Percentiles rank a stretch among this genome's conserved stretches.
Conservation (phyloP, 1,140 invertebrate species). For the Diabrotica virgifera region DNA sequence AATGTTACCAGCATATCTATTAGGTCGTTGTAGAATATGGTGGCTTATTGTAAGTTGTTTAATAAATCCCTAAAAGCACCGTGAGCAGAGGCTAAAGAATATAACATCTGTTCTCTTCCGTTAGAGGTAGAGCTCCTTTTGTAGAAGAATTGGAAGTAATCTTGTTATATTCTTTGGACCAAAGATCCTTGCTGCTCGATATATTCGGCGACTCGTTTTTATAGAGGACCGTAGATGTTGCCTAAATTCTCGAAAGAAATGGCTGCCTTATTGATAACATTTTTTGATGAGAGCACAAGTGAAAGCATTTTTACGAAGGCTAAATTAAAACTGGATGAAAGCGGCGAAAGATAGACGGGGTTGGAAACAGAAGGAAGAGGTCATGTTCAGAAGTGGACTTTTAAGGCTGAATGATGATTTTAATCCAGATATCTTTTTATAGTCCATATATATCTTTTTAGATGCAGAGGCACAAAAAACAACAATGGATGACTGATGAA, state of each 20-base stretch:
- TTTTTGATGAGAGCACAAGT: slow-evolving; percentile 76
- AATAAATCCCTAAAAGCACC: slow-evolving; percentile 90
- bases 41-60: slow-evolving; percentile 89
- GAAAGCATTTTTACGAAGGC: slow-evolving; percentile 80
- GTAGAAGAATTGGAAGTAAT: slow-evolving; percentile 70
- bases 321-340: too few species aligned
- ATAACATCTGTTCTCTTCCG: slow-evolving; percentile 76
- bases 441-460: too few species aligned
- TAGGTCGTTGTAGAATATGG: slow-evolving; percentile 98
- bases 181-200: slow-evolving; percentile 75
- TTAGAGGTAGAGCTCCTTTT: slow-evolving; percentile 67
- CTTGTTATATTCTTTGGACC: slow-evolving; percentile 70
- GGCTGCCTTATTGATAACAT: slow-evolving; percentile 79
- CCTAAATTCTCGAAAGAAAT: slow-evolving; percentile 76
- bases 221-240: slow-evolving; percentile 75
- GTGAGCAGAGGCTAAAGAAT: slow-evolving; percentile 82
- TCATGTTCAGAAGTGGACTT: too few species aligned
- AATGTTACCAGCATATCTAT: slow-evolving; percentile 89
- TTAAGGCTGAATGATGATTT: too few species aligned
- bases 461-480: too few species aligned
- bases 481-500: too few species aligned
- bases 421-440: too few species aligned
- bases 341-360: too few species aligned
- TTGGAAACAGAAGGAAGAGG: too few species aligned
- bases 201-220: slow-evolving; percentile 76